phyloP scores from a whole-genome alignment of 2,888 invertebrate species.

The Buathra laborator region DNA sequence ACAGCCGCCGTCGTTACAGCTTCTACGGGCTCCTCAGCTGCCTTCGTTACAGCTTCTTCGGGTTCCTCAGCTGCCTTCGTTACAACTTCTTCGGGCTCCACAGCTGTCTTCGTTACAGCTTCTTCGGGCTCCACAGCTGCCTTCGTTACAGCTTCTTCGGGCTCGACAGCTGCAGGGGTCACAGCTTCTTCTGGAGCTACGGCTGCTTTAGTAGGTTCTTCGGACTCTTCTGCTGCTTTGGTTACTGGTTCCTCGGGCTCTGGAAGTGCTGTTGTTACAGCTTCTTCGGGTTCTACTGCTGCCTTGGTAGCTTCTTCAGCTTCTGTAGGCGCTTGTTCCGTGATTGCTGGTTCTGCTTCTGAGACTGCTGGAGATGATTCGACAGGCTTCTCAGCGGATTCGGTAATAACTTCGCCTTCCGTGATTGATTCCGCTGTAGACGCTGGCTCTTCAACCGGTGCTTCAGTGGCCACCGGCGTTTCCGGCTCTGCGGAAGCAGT shows the following conservation, averaged over 20 bases:
- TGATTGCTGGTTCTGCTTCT: slow-evolving; percentile 38
- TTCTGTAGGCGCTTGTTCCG: slow-evolving; percentile 40
- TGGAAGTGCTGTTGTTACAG: slow-evolving; percentile 49
- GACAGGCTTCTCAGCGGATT: slow-evolving; percentile 42
- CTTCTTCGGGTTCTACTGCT: slow-evolving; percentile 50
- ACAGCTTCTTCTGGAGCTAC: too few species aligned
- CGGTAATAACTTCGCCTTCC: slow-evolving; percentile 16
- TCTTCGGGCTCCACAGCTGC: slow-evolving; percentile 62
- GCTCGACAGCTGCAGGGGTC: slow-evolving; percentile 33
- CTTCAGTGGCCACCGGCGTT: background rate
- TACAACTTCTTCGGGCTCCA: slow-evolving; percentile 30
- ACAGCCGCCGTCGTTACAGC: slow-evolving; percentile 29
- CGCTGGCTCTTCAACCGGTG: background rate
- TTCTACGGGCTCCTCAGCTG: slow-evolving; percentile 42
- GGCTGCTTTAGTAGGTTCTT: slow-evolving; percentile 58
- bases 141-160: slow-evolving; percentile 60
- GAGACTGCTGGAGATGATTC: background rate
- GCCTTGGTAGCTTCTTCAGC: slow-evolving; percentile 64
- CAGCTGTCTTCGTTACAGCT: slow-evolving; percentile 55
- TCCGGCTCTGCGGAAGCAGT: slow-evolving; percentile 15
- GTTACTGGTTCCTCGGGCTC: background rate
- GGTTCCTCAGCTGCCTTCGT: slow-evolving; percentile 55
- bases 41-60: slow-evolving; percentile 48
- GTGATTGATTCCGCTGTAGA: slow-evolving; percentile 13
- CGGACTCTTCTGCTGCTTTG: slow-evolving; percentile 51